Base-by-base conservation (phyloP, 1,140 invertebrate species). In the Araneus ventricosus region DNA sequence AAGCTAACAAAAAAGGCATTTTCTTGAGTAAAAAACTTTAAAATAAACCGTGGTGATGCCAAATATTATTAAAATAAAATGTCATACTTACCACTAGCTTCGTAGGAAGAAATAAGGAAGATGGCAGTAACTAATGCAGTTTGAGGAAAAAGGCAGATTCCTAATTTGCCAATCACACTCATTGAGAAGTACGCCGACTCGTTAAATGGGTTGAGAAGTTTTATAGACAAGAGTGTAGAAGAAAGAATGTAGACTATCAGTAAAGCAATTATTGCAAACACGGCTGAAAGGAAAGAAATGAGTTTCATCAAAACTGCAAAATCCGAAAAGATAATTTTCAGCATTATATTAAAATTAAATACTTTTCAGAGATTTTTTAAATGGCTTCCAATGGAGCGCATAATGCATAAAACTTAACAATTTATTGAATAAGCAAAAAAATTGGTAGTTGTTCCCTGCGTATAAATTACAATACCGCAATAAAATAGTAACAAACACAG, bases 61-160 rank as follows among this genome's bases (percentile, higher is more conserved):
- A 17, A 52, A 52, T 52, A 17, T 14, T 52, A 52, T 0, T 14
- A 14, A 14, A 1, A 8, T 17, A 52, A 52, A 52, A 52, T 39
- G 34, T 8, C n/a, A 7, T 61, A 90, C 75, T 80, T 90, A 84
- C 89, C 89, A 82, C 10, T 84, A 0, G 37, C 22, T 86, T 92
- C 90, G 75, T 70, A 86, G n/a, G 52, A 63, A 4, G 82, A 27
- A 0, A 92, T 22, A n/a, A 92, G 27, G 10, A 34, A 45, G 39
- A 92, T 70, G 8, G 57, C 22, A 22, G 90, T 75, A 7, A 70
- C 34, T n/a, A 92, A 37, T 34, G 79, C 57, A 22, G 82, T 82
- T 57, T 59, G 24, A 6, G 90, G 90, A 1, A 92, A 39, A 14
- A 86, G 39, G n/a, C 90, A 92, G n/a, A 92, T 86, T 14, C 59